These are phyloP conservation scores for Uria aalge DNA, from an alignment of 2,113 vertebrate species.

Conservation along the genomic window DNA sequence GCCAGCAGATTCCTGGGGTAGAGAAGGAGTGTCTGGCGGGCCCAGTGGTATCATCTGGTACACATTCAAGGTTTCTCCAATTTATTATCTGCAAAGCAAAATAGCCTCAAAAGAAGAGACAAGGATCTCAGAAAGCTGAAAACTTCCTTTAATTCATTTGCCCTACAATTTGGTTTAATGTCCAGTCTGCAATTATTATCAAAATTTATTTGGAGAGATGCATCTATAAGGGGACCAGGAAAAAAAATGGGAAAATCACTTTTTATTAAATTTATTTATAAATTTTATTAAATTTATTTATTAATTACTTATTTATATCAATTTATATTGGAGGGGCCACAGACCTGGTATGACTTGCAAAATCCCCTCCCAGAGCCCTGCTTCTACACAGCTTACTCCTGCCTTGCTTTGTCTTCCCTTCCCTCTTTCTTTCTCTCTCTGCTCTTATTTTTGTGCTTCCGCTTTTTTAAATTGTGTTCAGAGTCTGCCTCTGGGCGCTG, in stretches of 20 bases:
- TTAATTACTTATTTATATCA: no score
- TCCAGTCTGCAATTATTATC: not conserved
- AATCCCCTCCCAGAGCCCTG: not conserved
- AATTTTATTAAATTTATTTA: no score
- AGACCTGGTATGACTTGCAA: rapidly evolving
- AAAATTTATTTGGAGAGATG: not conserved
- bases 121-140: not conserved
- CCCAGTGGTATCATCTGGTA: rapidly evolving
- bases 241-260: not conserved
- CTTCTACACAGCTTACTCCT: not conserved
- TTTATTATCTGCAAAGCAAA: not conserved
- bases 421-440: no score
- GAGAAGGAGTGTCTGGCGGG: not conserved
- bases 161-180: not conserved
- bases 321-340: not conserved
- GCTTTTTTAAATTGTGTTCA: rapidly evolving
- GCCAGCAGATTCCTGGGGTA: not conserved
- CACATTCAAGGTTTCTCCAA: no score
- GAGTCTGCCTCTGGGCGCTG: not conserved
- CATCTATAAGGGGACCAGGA: rapidly evolving
- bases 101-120: not conserved
- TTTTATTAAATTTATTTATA: not conserved
- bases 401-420: not conserved
- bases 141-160: not conserved
- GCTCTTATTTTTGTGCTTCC: not conserved